Evolutionary conservation across 2,888 invertebrate species (phyloP).

Genomic region (Chrysomela aeneicollis): DNA sequence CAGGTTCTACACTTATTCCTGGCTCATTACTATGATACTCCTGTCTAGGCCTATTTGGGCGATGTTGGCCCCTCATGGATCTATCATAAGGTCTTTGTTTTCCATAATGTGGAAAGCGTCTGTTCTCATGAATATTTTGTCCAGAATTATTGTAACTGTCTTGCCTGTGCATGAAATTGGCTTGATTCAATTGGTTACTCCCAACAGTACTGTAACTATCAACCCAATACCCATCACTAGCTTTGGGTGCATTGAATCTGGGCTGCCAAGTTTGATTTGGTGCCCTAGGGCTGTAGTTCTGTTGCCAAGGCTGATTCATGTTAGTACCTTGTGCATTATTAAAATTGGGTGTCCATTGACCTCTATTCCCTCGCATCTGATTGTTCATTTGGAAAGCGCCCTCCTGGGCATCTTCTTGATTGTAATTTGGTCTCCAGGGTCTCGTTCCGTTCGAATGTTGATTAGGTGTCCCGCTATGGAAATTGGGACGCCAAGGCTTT

Average conservation of each 20-base stretch:
- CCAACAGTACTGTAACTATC: conserved; percentile 1
- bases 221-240: not conserved
- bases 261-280: not conserved
- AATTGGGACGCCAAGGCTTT: conserved; percentile 21
- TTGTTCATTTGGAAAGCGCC: not conserved
- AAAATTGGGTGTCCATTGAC: not conserved
- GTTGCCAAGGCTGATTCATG: not conserved
- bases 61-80: conserved; percentile 11
- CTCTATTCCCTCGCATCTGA: not conserved
- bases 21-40: conserved; percentile 2
- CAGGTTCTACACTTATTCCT: conserved; percentile 11
- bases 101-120: not conserved
- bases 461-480: conserved; percentile 13
- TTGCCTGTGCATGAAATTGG: not conserved
- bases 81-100: conserved; percentile 26
- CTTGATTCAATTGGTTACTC: not conserved
- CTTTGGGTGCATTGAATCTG: not conserved
- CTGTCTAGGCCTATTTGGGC: not conserved
- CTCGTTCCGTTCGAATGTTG: not conserved
- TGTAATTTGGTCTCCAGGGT: conserved; percentile 6
- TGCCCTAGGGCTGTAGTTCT: not conserved
- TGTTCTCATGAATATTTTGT: conserved; percentile 10
- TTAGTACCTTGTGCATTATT: not conserved
- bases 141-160: conserved; percentile 11
- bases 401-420: not conserved